A percentile compares a stretch with the other conserved stretches of the same genome.
phyloP scores from a whole-genome alignment of 2,888 invertebrate species.

The Herminia tarsipennalis region DNA sequence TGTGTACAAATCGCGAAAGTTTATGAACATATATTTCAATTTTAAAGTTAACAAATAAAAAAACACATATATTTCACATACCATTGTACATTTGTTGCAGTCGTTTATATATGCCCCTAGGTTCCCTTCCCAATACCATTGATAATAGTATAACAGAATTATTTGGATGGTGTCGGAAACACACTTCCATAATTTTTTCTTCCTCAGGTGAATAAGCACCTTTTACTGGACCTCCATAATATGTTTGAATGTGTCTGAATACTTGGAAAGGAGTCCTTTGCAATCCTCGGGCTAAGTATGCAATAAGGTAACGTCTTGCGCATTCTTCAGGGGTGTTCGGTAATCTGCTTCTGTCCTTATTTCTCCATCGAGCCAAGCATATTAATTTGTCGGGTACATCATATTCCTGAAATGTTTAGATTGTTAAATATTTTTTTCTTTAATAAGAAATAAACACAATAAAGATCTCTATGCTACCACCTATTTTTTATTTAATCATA shows the following conservation, averaged over 20 bases:
- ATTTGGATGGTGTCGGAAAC: constrained; percentile 57
- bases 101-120: constrained; percentile 63
- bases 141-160: constrained; percentile 54
- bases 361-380: constrained; percentile 68
- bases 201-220: constrained; percentile 59
- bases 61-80: constrained; percentile 21
- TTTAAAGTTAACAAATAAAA: too few species aligned
- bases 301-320: constrained; percentile 60
- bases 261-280: constrained; percentile 68
- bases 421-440: too few species aligned
- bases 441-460: too few species aligned
- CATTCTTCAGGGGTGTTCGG: constrained; percentile 54
- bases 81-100: constrained; percentile 48
- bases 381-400: constrained; percentile 64
- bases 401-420: constrained; percentile 60
- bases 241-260: constrained; percentile 55
- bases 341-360: constrained; percentile 48
- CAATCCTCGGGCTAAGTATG: constrained; percentile 66
- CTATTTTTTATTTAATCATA: too few species aligned
- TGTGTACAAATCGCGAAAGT: too few species aligned
- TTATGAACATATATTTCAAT: too few species aligned
- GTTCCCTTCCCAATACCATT: constrained; percentile 60
- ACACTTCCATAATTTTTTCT: constrained; percentile 68
- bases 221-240: constrained; percentile 51
- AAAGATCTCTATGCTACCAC: too few species aligned